These are phyloP conservation scores for Taenioides sp. DNA, from an alignment of 2,797 vertebrate genomes.

Conservation along the genomic window DNA sequence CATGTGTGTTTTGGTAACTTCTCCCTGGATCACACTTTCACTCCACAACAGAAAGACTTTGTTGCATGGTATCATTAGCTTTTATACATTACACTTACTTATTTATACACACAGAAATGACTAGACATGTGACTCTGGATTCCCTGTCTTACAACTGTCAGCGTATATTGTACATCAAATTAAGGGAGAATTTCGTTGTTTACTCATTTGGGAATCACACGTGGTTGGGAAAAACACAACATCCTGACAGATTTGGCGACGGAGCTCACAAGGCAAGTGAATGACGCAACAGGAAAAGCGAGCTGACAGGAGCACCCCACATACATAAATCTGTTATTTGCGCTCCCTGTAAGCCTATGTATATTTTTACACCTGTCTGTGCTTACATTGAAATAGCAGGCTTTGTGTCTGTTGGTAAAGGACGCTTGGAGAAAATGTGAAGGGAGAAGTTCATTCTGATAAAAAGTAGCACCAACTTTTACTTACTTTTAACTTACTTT, in stretches of 20 bases:
- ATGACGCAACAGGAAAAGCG: slow-evolving; percentile 76
- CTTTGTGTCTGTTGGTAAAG: slow-evolving; percentile 58
- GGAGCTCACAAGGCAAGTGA: slow-evolving; percentile 55
- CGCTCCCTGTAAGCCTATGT: slow-evolving; percentile 58
- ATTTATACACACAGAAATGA: slow-evolving; percentile 52
- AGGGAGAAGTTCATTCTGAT: slow-evolving; percentile 38
- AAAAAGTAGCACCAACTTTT: neutral
- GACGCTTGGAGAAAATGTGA: slow-evolving; percentile 31
- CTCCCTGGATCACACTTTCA: slow-evolving; percentile 6
- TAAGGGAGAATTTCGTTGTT: slow-evolving; percentile 70
- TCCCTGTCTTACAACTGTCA: slow-evolving; percentile 69
- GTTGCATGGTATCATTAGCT: slow-evolving; percentile 32
- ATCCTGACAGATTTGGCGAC: slow-evolving; percentile 67
- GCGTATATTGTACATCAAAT: slow-evolving; percentile 80
- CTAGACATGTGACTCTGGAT: slow-evolving; percentile 56
- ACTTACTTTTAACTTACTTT: neutral
- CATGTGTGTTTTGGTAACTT: neutral
- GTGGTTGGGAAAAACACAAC: slow-evolving; percentile 52
- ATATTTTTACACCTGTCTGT: slow-evolving; percentile 78
- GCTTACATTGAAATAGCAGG: slow-evolving; percentile 67
- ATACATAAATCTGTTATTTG: slow-evolving; percentile 78
- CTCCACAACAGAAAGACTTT: slow-evolving; percentile 25
- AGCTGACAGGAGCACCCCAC: slow-evolving; percentile 78
- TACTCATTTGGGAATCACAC: slow-evolving; percentile 69
- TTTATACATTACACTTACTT: slow-evolving; percentile 39